Percentiles rank a stretch among this genome's conserved stretches.
phyloP scores from a whole-genome alignment of 2,888 invertebrate genomes.

The Cryptosula pallasiana region DNA sequence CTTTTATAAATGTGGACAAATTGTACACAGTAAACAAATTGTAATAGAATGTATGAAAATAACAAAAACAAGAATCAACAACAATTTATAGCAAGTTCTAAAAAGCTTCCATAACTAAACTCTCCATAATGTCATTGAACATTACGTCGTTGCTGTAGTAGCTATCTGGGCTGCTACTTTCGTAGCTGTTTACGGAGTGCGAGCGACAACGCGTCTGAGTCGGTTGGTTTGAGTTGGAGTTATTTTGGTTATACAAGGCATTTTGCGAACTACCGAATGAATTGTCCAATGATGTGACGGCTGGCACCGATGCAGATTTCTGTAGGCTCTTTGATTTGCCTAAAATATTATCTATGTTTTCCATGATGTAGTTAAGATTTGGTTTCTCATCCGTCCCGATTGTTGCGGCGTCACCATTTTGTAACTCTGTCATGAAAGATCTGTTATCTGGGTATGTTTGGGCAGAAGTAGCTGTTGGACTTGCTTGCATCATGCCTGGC shows the following conservation, averaged over 20 bases:
- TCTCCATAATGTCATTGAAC: constrained; percentile 22
- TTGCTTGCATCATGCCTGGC: not conserved
- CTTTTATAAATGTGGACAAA: not conserved
- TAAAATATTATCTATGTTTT: constrained; percentile 18
- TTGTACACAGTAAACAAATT: not conserved
- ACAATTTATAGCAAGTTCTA: not conserved
- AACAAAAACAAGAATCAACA: not conserved
- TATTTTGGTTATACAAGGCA: constrained; percentile 19
- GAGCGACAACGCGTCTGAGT: constrained; percentile 7
- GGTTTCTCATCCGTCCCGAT: not conserved
- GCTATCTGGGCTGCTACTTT: constrained; percentile 22
- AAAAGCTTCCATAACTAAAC: constrained; percentile 19
- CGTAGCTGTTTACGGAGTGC: constrained; percentile 1
- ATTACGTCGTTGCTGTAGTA: constrained; percentile 16
- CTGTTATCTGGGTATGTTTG: not conserved
- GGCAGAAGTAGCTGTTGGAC: not conserved
- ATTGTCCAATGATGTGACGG: not conserved
- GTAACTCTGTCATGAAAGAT: not conserved
- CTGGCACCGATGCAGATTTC: not conserved
- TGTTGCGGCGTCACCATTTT: not conserved
- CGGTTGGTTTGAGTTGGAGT: constrained; percentile 1
- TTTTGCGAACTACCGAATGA: not conserved
- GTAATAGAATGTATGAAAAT: not conserved
- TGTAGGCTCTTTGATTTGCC: not conserved
- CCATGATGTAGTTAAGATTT: not conserved